These are phyloP conservation scores for Phyllopteryx taeniolatus DNA, from an alignment of 2,113 vertebrate genomes.

Conservation along the genomic window DNA sequence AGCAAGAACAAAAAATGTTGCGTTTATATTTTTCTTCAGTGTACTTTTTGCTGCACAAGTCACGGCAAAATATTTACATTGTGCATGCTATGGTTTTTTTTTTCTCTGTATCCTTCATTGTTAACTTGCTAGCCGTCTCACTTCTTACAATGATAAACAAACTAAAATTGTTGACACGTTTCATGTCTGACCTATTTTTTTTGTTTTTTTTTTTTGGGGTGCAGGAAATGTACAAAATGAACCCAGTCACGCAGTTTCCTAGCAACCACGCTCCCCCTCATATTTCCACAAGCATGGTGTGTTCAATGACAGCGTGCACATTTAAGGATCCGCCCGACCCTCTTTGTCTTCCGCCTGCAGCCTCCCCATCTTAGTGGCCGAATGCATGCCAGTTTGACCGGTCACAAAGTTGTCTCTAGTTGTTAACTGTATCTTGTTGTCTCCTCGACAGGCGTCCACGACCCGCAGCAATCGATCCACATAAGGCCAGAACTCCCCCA, in stretches of 20 bases:
- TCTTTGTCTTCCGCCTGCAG: conserved; percentile 62
- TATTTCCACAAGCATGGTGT: conserved; percentile 61
- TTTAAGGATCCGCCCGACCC: conserved; percentile 32
- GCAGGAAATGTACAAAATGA: conserved; percentile 51
- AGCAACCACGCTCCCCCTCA: conserved; percentile 57
- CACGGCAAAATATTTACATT: conserved; percentile 12
- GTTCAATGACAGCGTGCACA: conserved; percentile 38
- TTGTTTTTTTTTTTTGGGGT: conserved; percentile 48
- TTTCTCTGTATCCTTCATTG: conserved; percentile 32
- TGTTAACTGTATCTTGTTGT: conserved; percentile 25
- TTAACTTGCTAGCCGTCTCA: conserved; percentile 25
- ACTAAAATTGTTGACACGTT: conserved; percentile 33
- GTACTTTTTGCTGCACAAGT: no score
- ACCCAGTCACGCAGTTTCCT: conserved; percentile 60
- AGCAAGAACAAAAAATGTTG: no score
- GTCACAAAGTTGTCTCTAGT: conserved; percentile 15
- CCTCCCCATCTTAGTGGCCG: conserved; percentile 56
- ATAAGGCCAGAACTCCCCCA: conserved; percentile 42
- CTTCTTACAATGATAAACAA: conserved; percentile 23
- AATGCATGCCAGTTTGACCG: conserved; percentile 42
- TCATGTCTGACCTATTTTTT: conserved; percentile 56
- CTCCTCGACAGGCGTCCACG: conserved; percentile 66
- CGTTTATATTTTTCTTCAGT: no score
- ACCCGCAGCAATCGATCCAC: conserved; percentile 70
- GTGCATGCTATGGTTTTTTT: conserved; percentile 14